Evolutionary conservation across 2,888 invertebrate species (phyloP).

Genomic region (Resseliella maxima): DNA sequence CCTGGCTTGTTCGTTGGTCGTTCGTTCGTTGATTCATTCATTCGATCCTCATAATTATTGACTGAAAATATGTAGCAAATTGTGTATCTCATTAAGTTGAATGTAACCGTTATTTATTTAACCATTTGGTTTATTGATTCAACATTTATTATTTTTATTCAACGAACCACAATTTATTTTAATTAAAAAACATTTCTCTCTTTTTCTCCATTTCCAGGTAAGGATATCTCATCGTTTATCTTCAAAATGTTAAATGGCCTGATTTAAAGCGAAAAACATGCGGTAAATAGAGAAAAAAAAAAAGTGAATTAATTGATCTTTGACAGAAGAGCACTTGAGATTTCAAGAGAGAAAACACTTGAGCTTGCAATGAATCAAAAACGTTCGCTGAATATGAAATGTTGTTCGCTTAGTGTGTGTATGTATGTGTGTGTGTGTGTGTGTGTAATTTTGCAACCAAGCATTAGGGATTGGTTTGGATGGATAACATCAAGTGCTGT

Average conservation of each 20-base stretch:
- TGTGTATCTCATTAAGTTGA: background rate
- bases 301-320: slow-evolving; percentile 45
- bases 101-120: background rate
- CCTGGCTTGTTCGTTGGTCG: too few relatives aligned
- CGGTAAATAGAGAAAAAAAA: background rate
- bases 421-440: background rate
- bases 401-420: background rate
- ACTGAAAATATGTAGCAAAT: too few relatives aligned
- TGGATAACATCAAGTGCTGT: too few relatives aligned
- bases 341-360: slow-evolving; percentile 1
- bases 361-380: background rate
- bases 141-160: background rate
- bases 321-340: background rate
- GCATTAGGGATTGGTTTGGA: too few relatives aligned
- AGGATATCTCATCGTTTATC: background rate
- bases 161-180: background rate
- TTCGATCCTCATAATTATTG: background rate
- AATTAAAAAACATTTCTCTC: background rate
- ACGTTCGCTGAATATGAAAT: background rate
- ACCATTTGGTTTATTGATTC: background rate
- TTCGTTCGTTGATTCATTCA: too few relatives aligned
- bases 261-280: background rate
- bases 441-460: too few relatives aligned
- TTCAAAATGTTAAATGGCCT: background rate
- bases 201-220: background rate